A percentile compares a stretch with the other conserved stretches of the same genome.
Conservation (phyloP, 2,113 vertebrate species). For the Proterorhinus semilunaris region DNA sequence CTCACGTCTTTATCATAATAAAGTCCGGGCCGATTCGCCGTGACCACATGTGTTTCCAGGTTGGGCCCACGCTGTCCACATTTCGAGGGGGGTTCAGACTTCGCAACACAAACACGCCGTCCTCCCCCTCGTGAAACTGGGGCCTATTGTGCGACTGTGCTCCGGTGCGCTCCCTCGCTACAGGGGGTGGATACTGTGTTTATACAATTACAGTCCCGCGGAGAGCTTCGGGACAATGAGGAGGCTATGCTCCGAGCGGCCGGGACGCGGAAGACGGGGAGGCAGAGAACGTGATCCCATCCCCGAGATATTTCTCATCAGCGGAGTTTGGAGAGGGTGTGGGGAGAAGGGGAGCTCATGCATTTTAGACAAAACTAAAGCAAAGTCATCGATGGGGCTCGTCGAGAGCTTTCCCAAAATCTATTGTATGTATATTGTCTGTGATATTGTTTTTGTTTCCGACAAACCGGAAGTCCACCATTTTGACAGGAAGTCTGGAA, state of each 20-base stretch:
- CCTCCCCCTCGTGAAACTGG: conserved; percentile 60
- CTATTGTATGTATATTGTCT: too few relatives aligned
- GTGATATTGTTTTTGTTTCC: too few relatives aligned
- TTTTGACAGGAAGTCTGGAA: too few relatives aligned
- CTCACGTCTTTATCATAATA: conserved; percentile 1
- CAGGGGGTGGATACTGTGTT: conserved; percentile 70
- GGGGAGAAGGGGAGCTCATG: neutral
- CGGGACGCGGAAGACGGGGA: conserved; percentile 27
- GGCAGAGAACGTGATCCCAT: conserved; percentile 58
- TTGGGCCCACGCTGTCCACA: conserved; percentile 40
- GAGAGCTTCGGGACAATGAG: conserved; percentile 68
- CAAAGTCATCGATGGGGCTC: too few relatives aligned
- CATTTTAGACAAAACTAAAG: too few relatives aligned
- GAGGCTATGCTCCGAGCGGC: conserved; percentile 63
- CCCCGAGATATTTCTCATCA: conserved; percentile 70
- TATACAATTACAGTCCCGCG: conserved; percentile 73
- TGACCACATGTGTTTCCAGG: conserved; percentile 54
- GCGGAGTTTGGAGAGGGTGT: conserved; percentile 38
- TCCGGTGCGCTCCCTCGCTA: conserved; percentile 43
- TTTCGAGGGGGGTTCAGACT: conserved; percentile 52
- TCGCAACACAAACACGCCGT: conserved; percentile 65
- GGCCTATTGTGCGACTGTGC: conserved; percentile 63
- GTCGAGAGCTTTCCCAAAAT: too few relatives aligned
- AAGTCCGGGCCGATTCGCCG: neutral
- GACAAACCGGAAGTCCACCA: too few relatives aligned